Evolutionary conservation across 2,113 vertebrate genomes (phyloP), one percentile per base, ranked within the genome.

Genomic region (Talpa occidentalis): DNA sequence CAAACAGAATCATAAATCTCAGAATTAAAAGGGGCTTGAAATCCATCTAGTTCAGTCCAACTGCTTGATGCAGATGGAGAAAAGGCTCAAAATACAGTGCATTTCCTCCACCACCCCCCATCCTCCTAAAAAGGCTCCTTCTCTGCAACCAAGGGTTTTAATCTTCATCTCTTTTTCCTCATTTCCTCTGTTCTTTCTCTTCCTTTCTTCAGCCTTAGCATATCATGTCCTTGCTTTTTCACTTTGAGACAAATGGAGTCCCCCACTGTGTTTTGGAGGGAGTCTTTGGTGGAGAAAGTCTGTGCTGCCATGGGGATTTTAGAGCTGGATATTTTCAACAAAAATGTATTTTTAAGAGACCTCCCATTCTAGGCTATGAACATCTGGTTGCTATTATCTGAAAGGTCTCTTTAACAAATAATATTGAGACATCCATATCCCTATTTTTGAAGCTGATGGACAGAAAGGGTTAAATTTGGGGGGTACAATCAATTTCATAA

Each of bases 401-500:
- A 90, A 93, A 82, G 56, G 17, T 82, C 81, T 93, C 81, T 91
- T 94, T 94, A 78, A 86, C 35, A 80, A 74, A 94, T 64, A 56
- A 70, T 74, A 90, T 35, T 86, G 56, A 66, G 22, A 87, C 26
- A 7, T 11, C 32, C 42, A 67, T 47, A 81, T 14, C 24, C 49
- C 42, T 47, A 81, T 37, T 81, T 92, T 59, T 85, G 67, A 91
- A 91, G 73, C 47, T n/a, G 40, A 69, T 64, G n/a, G 64, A 42
- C 67, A 93, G 28, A 37, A 17, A 35, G 37, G 28, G 56, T 77
- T 89, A 42, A 15, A 37, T 62, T 69, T 77, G 3, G 32, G 66
- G n/a, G 15, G 32, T 67, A 64, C 30, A 64, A 32, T 91, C 54
- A 82, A 32, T 77, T 42, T 95, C 72, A 54, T 59, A 82, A 52